Conservation (phyloP, 2,888 invertebrate genomes). For the Leptopilina myrica region DNA sequence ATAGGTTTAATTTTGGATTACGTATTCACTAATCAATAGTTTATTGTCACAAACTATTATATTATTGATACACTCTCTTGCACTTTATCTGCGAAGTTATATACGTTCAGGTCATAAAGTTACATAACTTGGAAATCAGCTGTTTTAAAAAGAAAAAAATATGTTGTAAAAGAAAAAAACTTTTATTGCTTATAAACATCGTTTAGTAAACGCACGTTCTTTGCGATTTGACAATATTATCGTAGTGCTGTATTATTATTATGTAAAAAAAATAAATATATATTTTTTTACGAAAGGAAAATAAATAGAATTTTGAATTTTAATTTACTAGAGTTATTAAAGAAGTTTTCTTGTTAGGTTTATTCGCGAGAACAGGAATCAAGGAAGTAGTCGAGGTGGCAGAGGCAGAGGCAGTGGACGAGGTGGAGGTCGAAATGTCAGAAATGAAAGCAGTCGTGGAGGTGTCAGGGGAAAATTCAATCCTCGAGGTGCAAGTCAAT, state of each 20-base stretch:
- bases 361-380: slow-evolving; percentile 59
- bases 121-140: not conserved
- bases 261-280: too few species aligned
- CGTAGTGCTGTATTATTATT: too few species aligned
- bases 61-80: not conserved
- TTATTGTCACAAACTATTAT: slow-evolving; percentile 14
- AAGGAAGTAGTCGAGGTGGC: slow-evolving; percentile 60
- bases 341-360: not conserved
- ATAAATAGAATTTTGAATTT: not conserved
- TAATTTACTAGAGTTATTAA: not conserved
- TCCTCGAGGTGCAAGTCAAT: slow-evolving; percentile 53
- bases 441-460: slow-evolving; percentile 70
- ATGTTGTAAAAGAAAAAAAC: not conserved
- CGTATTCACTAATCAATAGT: slow-evolving; percentile 8
- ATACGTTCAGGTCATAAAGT: not conserved
- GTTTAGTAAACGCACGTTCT: too few species aligned
- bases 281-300: too few species aligned
- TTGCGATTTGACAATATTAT: too few species aligned
- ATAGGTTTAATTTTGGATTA: slow-evolving; percentile 8
- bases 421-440: slow-evolving; percentile 44
- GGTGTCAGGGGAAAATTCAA: slow-evolving; percentile 60
- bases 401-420: slow-evolving; percentile 54
- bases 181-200: too few species aligned
- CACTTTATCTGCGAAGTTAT: not conserved
- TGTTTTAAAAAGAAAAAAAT: not conserved